Base-by-base conservation (phyloP, 2,888 invertebrate species). In the Heliconius sara region DNA sequence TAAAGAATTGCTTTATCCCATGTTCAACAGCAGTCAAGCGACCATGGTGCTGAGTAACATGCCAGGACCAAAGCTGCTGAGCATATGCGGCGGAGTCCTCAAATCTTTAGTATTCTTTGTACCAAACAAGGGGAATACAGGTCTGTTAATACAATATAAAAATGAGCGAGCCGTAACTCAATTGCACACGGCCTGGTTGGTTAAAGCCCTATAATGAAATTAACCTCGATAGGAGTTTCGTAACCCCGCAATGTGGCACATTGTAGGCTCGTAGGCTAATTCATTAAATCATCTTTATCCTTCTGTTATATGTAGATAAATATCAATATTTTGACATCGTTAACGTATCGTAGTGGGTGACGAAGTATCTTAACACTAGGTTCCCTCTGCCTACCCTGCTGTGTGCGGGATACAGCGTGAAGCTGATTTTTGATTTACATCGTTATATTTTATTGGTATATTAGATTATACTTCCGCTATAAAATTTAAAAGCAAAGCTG, bases 1-100 rank as follows among this genome's bases (percentile, higher is more conserved):
- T 3, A 91, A 91, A 77, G 84, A 86, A 47, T 83, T 95, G 5
- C 84, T 96, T 39, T 86, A 87, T 66, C 88, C 90, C 1, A 80
- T 94, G 22, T 85, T 96, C 30, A 86, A 90, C 60, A 95, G 95
- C 83, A 89, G 86, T 27, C 94, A 95, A 76, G 95, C 95, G 52
- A 95, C 95, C 0, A 85, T 96, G 86, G 92, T 93, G 0, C 90
- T 96, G 67, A 96, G 96, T 84, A 96, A 96, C 85, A 87, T 96
- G 84, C 93, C 93, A 0, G 96, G 96, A 2, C 96, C 96, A 2
- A 86, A 86, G 12, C 83, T 86, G 65, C 83, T 94, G 7, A 89
- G 87, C 27, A 90, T 94, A 67, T 89, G 95, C 71, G 94, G 90
- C 30, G 93, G 95, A 1, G 84, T 83, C 10, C 85, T 96, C 66